Evolutionary conservation across 2,888 invertebrate genomes (phyloP).

Genomic region (Schizaphis graminum): DNA sequence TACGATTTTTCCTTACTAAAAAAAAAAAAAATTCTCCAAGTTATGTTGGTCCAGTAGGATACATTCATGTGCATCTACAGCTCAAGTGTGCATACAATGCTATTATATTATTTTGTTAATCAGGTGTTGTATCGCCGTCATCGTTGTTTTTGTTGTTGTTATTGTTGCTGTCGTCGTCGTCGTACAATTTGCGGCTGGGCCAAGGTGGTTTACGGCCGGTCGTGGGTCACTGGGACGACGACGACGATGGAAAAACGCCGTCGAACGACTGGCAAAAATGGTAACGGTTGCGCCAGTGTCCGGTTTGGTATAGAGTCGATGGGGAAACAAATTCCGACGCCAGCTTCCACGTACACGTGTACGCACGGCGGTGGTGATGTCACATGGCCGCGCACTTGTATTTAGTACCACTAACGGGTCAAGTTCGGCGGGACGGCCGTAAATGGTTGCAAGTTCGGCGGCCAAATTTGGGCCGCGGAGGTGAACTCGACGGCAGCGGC

Average conservation of each 20-base stretch:
- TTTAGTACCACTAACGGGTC: conserved; percentile 37
- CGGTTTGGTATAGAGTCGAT: not conserved
- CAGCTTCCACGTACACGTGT: not conserved
- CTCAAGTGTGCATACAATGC: not conserved
- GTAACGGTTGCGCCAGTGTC: not conserved
- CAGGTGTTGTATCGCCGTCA: not conserved
- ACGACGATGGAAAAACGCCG: not conserved
- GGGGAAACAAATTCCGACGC: not conserved
- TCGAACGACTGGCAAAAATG: not conserved
- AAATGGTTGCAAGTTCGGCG: conserved; percentile 55
- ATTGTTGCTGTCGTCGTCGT: not conserved
- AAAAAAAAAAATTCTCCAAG: not conserved
- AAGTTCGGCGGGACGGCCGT: conserved; percentile 58
- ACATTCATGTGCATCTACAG: not conserved
- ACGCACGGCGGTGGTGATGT: no score
- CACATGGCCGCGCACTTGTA: not conserved
- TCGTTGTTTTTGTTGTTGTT: not conserved
- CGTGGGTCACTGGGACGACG: not conserved
- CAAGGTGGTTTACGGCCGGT: conserved; percentile 22
- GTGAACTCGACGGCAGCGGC: conserved; percentile 31
- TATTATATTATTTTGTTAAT: not conserved
- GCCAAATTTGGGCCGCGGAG: not conserved
- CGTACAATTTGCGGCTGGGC: not conserved
- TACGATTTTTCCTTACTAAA: not conserved
- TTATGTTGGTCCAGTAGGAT: not conserved